Evolutionary conservation across 1,140 invertebrate genomes (phyloP).

Genomic region (Lineus longissimus): DNA sequence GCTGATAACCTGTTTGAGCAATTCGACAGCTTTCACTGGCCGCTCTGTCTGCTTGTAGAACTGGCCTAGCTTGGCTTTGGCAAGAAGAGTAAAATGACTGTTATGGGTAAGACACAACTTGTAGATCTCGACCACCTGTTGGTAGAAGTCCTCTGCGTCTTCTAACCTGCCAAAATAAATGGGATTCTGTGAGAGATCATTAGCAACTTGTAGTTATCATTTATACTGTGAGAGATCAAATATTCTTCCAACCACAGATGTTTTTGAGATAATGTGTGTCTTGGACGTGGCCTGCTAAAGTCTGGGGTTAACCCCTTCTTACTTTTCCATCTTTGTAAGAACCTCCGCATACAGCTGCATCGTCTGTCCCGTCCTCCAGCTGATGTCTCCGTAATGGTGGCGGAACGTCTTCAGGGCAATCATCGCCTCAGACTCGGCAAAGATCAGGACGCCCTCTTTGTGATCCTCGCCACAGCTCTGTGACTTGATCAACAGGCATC

Average conservation of each 20-base stretch:
- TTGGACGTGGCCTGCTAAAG: background rate
- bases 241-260: background rate
- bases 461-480: conserved; percentile 31
- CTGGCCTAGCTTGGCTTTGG: conserved; percentile 41
- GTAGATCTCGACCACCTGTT: conserved; percentile 32
- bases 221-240: background rate
- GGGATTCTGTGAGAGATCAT: background rate
- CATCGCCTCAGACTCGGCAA: conserved; percentile 40
- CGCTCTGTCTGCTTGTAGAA: conserved; percentile 40
- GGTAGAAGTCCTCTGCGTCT: conserved; percentile 32
- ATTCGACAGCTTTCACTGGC: conserved; percentile 37
- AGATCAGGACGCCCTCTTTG: conserved; percentile 30
- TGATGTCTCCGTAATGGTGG: conserved; percentile 37
- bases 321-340: conserved; percentile 47
- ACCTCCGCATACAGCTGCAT: conserved; percentile 41
- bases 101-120: conserved; percentile 37
- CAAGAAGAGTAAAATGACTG: conserved; percentile 38
- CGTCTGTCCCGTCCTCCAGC: conserved; percentile 37
- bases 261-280: background rate
- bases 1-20: conserved; percentile 36
- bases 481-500: conserved; percentile 42
- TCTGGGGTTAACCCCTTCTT: conserved; percentile 9
- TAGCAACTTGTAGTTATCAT: background rate
- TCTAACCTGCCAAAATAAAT: conserved; percentile 29
- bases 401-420: conserved; percentile 32